Evolutionary conservation across 2,113 vertebrate genomes (phyloP).

Genomic region (Crocuta crocuta): DNA sequence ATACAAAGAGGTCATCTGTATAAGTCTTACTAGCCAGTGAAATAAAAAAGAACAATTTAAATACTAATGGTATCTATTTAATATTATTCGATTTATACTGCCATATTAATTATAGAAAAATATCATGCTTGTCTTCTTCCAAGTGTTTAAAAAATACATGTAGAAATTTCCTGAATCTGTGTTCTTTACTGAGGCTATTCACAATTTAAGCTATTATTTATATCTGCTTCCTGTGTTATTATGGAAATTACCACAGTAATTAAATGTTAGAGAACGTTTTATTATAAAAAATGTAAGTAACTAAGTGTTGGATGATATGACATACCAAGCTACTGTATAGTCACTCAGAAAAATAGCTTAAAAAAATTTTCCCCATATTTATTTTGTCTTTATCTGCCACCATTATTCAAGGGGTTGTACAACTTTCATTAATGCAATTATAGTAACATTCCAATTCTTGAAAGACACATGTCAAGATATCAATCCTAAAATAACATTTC

Average conservation of each 20-base stretch:
- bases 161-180: neutral
- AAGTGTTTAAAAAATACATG: neutral
- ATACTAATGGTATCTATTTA: neutral
- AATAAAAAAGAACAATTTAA: neutral
- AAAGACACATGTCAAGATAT: slow-evolving; percentile 52
- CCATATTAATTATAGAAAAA: neutral
- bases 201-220: slow-evolving; percentile 1
- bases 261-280: slow-evolving; percentile 22
- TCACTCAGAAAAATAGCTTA: slow-evolving; percentile 36
- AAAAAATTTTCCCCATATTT: neutral
- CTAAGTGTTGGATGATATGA: neutral
- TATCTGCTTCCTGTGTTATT: neutral
- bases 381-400: slow-evolving; percentile 34
- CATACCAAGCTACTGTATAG: neutral
- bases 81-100: neutral
- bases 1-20: neutral
- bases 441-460: slow-evolving; percentile 29
- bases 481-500: slow-evolving; percentile 3
- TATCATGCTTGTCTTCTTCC: neutral
- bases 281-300: neutral
- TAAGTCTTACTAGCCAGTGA: neutral
- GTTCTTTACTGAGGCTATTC: neutral
- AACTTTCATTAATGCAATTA: slow-evolving; percentile 46
- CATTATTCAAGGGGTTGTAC: slow-evolving; percentile 10
- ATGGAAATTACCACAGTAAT: neutral